Evolutionary conservation across 2,888 invertebrate genomes (phyloP).

Genomic region (Nebria salina): DNA sequence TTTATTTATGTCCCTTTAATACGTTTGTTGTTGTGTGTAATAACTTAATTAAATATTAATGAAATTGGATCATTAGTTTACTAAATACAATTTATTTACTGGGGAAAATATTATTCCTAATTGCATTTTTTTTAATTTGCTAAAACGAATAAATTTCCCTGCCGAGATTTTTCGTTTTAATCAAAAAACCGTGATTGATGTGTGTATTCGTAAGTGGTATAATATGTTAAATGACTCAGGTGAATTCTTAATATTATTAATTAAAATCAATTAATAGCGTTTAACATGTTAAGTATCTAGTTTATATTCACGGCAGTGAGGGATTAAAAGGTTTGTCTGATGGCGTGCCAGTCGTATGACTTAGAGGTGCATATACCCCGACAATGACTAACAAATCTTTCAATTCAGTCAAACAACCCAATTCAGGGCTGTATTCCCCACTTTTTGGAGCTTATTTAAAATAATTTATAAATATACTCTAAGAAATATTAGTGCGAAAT

Average conservation of each 20-base stretch:
- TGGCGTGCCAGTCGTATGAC: not conserved
- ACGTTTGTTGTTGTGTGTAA: not conserved
- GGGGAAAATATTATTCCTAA: no score
- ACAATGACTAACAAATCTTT: not conserved
- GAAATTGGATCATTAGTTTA: no score
- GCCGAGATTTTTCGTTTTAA: not conserved
- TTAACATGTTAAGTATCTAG: conserved; percentile 1
- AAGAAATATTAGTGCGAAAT: no score
- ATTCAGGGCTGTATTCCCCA: not conserved
- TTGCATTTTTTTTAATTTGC: no score
- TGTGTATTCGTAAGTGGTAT: not conserved
- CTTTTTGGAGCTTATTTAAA: not conserved
- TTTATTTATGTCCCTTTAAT: no score
- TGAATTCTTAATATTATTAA: not conserved
- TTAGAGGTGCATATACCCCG: not conserved
- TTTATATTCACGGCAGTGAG: not conserved
- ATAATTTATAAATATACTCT: no score
- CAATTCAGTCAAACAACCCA: not conserved
- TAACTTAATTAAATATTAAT: not conserved
- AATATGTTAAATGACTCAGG: not conserved
- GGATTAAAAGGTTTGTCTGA: not conserved
- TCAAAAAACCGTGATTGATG: not conserved
- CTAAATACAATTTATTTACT: no score
- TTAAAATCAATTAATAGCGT: not conserved
- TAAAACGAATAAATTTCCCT: not conserved